Base-by-base conservation (phyloP, 2,113 vertebrate species). In the Genyomyrus donnyi region DNA sequence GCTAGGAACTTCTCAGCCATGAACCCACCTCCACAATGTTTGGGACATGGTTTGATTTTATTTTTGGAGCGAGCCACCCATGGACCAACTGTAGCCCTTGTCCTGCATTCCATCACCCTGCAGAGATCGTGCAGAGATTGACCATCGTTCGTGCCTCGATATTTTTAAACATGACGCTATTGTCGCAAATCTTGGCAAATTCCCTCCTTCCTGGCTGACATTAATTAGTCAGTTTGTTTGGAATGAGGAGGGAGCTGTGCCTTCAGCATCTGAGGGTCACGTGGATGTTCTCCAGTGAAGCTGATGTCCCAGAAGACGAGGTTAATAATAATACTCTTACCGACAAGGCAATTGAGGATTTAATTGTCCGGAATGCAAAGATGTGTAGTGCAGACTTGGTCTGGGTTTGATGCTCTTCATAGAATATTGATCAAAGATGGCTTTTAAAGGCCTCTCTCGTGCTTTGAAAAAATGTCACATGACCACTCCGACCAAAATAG, bases 361-460 rank as follows among this genome's bases (percentile, higher is more conserved):
- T 50, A 15, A 56, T 39, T 52, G 45, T 19, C 46, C 70, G 42
- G 49, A 42, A n/a, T 31, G 24, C 19, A 46, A 15, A 11, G 50
- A 62, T 88, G 39, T 88, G 11, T 48, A 8, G 35, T 11, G 1
- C 11, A 89, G 27, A 9, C 27, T 53, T 56, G 15, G 35, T 85
- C 45, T 13, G 83, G 1, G 42, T 9, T 84, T 56, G 53, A 49
- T 35, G 84, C 27, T 49, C 62, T 87, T 53, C 70, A 90, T 87
- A 80, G 58, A 90, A 53, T 80, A 90, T 88, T 88, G 46, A 90
- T 90, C 62, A 88, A 80, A 90, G 48, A 27, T 50, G 58, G 84
- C 49, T 87, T 70, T 89, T 35, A 89, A 85, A 85, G 89, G 74
- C 56, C 49, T 62, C 6, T 49, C 27, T 74, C 27, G 4, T 10